Evolutionary conservation across 53 echinoderm and acorn worm species (phyloP).

Genomic region (Stichopus horrens): DNA sequence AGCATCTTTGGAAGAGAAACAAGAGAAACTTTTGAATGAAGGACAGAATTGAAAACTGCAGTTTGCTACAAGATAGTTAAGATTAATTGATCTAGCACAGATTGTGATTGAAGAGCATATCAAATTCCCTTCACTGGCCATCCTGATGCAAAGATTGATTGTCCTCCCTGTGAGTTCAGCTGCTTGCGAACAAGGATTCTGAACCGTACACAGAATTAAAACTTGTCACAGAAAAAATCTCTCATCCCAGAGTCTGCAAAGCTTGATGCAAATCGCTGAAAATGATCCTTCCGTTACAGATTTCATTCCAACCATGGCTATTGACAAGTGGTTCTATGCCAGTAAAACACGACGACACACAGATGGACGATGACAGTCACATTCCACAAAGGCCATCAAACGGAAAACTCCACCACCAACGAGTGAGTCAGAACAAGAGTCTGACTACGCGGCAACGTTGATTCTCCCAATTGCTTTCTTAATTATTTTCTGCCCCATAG

Average conservation of each 20-base stretch:
- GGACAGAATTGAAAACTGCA: neutral
- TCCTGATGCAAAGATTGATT: neutral
- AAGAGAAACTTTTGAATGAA: neutral
- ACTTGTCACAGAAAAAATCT: conserved; percentile 5
- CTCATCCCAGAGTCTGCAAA: neutral
- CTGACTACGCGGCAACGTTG: too few species aligned
- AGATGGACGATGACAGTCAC: too few species aligned
- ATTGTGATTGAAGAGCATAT: neutral
- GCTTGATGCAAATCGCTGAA: conserved; percentile 9
- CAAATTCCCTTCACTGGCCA: neutral
- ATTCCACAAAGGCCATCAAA: too few species aligned
- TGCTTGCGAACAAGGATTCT: conserved; percentile 27
- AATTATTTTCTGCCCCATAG: too few species aligned
- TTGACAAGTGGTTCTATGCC: conserved; percentile 26
- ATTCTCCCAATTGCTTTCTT: too few species aligned
- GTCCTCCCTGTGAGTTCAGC: conserved; percentile 14
- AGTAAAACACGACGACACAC: conserved; percentile 7
- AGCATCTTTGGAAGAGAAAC: neutral
- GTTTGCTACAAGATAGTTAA: neutral
- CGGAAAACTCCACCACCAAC: too few species aligned
- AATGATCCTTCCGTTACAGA: conserved; percentile 23
- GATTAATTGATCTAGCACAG: neutral
- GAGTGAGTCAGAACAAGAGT: too few species aligned
- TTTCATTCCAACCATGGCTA: neutral
- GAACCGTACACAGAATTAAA: conserved; percentile 17